phyloP scores from a whole-genome alignment of 2,797 vertebrate genomes.

The Valencia hispanica region DNA sequence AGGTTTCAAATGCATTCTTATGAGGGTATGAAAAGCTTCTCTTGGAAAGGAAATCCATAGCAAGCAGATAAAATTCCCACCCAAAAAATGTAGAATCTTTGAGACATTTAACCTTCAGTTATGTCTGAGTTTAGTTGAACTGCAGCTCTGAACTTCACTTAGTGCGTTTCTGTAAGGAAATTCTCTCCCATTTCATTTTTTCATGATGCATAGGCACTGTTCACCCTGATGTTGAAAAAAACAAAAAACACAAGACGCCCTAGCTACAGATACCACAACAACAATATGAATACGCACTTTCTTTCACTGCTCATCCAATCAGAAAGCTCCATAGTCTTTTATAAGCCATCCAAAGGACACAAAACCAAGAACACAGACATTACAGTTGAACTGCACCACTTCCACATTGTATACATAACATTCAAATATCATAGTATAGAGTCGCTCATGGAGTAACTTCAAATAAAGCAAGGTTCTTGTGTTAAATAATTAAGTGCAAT shows the following conservation, averaged over 20 bases:
- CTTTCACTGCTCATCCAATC: background rate
- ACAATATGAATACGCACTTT: background rate
- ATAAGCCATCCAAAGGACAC: slow-evolving; percentile 10
- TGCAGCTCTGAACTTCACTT: slow-evolving; percentile 18
- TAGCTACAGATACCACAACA: slow-evolving; percentile 40
- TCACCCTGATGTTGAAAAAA: slow-evolving; percentile 63
- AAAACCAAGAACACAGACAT: slow-evolving; percentile 35
- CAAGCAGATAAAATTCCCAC: slow-evolving; percentile 43
- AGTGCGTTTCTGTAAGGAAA: slow-evolving; percentile 20
- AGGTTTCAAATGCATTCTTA: slow-evolving; percentile 41
- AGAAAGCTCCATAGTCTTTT: background rate
- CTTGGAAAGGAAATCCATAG: slow-evolving; percentile 43
- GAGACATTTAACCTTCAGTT: background rate
- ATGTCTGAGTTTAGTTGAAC: slow-evolving; percentile 43
- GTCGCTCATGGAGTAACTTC: slow-evolving; percentile 39
- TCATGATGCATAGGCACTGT: slow-evolving; percentile 69
- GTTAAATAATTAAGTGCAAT: slow-evolving; percentile 56
- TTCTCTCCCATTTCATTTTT: slow-evolving; percentile 16
- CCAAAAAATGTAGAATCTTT: slow-evolving; percentile 39
- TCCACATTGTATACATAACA: slow-evolving; percentile 65
- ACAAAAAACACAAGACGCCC: slow-evolving; percentile 46
- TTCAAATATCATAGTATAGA: slow-evolving; percentile 56
- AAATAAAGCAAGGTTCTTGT: slow-evolving; percentile 6
- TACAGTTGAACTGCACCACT: slow-evolving; percentile 46
- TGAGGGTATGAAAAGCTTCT: slow-evolving; percentile 23